phyloP scores from a whole-genome alignment of 2,888 invertebrate species.

The Drosophila melanocephala region DNA sequence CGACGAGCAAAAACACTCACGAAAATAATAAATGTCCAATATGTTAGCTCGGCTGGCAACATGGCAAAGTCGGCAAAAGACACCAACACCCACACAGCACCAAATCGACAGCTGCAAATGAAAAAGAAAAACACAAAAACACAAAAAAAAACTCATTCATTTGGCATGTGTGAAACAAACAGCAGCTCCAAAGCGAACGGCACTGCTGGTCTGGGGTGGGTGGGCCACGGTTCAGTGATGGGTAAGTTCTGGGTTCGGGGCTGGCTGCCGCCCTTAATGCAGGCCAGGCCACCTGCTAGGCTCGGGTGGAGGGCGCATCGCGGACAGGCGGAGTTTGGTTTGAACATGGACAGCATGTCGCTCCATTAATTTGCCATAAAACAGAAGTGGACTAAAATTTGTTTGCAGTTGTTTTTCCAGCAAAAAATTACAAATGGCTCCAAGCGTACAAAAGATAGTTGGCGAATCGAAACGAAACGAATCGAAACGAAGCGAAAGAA shows the following conservation, averaged over 20 bases:
- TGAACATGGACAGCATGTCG: slow-evolving; percentile 75
- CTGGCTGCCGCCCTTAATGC: slow-evolving; percentile 30
- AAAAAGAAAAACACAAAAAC: slow-evolving; percentile 37
- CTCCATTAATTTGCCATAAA: slow-evolving; percentile 84
- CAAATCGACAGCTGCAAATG: slow-evolving; percentile 58
- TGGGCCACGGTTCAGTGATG: slow-evolving; percentile 42
- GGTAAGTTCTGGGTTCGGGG: slow-evolving; percentile 21
- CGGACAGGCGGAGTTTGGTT: slow-evolving; percentile 25
- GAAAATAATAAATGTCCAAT: slow-evolving; percentile 82
- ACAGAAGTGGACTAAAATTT: slow-evolving; percentile 83
- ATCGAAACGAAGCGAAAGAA: slow-evolving; percentile 10
- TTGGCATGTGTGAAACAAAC: slow-evolving; percentile 77
- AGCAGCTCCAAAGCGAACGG: slow-evolving; percentile 35
- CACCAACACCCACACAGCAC: slow-evolving; percentile 54
- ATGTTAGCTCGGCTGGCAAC: slow-evolving; percentile 74
- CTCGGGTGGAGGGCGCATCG: slow-evolving; percentile 47
- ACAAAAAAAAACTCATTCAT: slow-evolving; percentile 66
- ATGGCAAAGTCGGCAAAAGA: slow-evolving; percentile 61
- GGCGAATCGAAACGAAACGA: slow-evolving; percentile 11
- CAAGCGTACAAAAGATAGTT: slow-evolving; percentile 38
- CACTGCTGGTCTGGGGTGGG: slow-evolving; percentile 6
- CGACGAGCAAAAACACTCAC: slow-evolving; percentile 79
- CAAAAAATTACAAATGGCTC: slow-evolving; percentile 74
- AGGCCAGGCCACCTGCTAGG: slow-evolving; percentile 73
- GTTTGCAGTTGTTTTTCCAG: slow-evolving; percentile 66